These are phyloP conservation scores for Hippocampus barbouri DNA, from an alignment of 2,113 vertebrate genomes.

Conservation along the genomic window DNA sequence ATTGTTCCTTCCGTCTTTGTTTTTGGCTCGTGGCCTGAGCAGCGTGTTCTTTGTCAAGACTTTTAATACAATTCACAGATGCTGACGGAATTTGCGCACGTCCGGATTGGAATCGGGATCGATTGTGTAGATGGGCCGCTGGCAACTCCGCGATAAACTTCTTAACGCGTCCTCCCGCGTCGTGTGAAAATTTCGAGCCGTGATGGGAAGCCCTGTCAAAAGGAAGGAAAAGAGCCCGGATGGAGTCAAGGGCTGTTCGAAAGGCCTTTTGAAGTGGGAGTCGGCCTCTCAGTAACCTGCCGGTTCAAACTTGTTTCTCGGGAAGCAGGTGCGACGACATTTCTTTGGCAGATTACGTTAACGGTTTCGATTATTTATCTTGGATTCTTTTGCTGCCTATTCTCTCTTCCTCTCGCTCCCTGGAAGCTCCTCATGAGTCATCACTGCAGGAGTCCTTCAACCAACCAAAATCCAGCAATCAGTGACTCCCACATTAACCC, in stretches of 20 bases:
- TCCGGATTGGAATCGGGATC: neutral
- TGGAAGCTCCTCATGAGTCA: constrained; percentile 63
- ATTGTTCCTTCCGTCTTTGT: neutral
- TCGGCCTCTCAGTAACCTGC: neutral
- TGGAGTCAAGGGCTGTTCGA: too few relatives aligned
- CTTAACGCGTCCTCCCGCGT: constrained; percentile 17
- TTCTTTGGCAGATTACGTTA: neutral
- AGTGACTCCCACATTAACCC: constrained; percentile 16
- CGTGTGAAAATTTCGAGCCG: constrained; percentile 9
- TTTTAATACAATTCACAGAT: neutral
- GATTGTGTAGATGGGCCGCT: neutral
- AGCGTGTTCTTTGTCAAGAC: neutral
- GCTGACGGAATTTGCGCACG: neutral
- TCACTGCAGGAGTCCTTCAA: constrained; percentile 59
- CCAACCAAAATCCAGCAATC: constrained; percentile 58
- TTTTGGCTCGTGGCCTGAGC: neutral
- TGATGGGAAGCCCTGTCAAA: neutral
- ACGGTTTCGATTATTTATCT: neutral
- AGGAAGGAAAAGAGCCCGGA: constrained; percentile 1
- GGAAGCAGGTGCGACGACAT: neutral
- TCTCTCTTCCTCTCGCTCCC: constrained; percentile 31
- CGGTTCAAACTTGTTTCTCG: neutral
- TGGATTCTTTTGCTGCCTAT: constrained; percentile 5
- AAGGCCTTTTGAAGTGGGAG: neutral
- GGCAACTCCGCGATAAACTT: constrained; percentile 18